Conservation (phyloP, 2,888 invertebrate genomes). For the Cheilosia grossa region DNA sequence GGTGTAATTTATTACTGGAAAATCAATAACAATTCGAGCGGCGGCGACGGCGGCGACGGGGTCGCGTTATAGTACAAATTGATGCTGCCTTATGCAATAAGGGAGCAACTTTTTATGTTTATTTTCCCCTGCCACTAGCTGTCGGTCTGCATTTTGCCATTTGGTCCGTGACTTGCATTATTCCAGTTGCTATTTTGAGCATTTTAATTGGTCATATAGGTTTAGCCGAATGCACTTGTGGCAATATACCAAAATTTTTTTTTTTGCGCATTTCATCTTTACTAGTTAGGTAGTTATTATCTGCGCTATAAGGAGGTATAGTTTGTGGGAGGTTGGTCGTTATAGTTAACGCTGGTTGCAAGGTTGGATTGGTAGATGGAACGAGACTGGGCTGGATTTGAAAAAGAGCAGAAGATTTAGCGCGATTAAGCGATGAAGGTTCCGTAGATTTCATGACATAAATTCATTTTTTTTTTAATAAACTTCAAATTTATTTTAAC, state of each 20-base stretch:
- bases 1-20: conserved; percentile 71
- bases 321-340: too few relatives aligned
- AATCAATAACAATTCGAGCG: conserved; percentile 71
- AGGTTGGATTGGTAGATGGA: too few relatives aligned
- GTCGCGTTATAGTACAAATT: conserved; percentile 65
- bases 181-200: conserved; percentile 19
- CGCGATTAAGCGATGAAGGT: too few relatives aligned
- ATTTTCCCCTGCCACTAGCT: background rate
- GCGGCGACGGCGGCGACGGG: conserved; percentile 37
- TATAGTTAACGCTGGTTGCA: too few relatives aligned
- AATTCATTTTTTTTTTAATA: too few relatives aligned
- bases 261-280: background rate
- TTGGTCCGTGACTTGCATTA: conserved; percentile 54
- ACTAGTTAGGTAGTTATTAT: background rate
- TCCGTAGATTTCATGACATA: too few relatives aligned
- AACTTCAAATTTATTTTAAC: too few relatives aligned
- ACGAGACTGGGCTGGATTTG: too few relatives aligned
- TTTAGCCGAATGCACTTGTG: background rate
- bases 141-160: conserved; percentile 40
- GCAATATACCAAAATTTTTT: background rate
- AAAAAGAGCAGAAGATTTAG: too few relatives aligned
- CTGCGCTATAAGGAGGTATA: background rate
- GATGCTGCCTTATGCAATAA: conserved; percentile 61
- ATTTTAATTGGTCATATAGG: conserved; percentile 46
- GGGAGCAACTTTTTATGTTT: conserved; percentile 1